Base-by-base conservation (phyloP, 2,113 vertebrate species). In the Probosciger aterrimus region DNA sequence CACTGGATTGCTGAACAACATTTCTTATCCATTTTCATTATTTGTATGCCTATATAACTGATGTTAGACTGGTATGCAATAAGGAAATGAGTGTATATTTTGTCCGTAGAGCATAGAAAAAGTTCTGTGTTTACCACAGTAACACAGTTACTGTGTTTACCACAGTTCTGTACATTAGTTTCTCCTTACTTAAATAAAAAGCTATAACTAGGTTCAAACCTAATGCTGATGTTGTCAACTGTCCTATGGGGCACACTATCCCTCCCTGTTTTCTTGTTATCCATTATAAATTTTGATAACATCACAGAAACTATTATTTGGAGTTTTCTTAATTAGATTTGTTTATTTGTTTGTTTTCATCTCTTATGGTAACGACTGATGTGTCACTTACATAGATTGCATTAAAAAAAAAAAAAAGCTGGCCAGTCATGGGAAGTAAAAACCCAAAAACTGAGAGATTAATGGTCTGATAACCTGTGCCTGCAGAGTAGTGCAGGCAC, bases 11-110 rank as follows among this genome's bases (percentile, higher is more conserved):
- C 22, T 78, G 46, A 76, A 49, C 24, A 30, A 31, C 33, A 11
- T 49, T 78, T 87, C 7, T 50, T n/a, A 55, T 1, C 5, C 0
- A 0, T 82, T 86, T 89, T 74, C 20, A 33, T 18, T 5, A 1
- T 18, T 5, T 43, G 31, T 23, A 2, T 64, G 11, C 27, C 25
- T 1, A 30, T 31, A 20, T 25, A 85, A 53, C 18, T 85, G 19
- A 64, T 18, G 8, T 59, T n/a, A 89, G 23, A 82, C 84, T 39
- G 11, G 3, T 4, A n/a, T 27, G 27, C 11, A 78, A 7, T 22
- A 30, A 20, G 10, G 19, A 10, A 64, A 12, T 20, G 53, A 53
- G 6, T 18, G 15, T n/a, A 28, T 13, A 82, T 4, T 33, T 71
- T 76, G 16, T 19, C 28, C 23, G 62, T 59, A 53, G 19, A 75